These are phyloP conservation scores for Cyprinella venusta DNA, from an alignment of 2,797 vertebrate species.

Conservation along the genomic window DNA sequence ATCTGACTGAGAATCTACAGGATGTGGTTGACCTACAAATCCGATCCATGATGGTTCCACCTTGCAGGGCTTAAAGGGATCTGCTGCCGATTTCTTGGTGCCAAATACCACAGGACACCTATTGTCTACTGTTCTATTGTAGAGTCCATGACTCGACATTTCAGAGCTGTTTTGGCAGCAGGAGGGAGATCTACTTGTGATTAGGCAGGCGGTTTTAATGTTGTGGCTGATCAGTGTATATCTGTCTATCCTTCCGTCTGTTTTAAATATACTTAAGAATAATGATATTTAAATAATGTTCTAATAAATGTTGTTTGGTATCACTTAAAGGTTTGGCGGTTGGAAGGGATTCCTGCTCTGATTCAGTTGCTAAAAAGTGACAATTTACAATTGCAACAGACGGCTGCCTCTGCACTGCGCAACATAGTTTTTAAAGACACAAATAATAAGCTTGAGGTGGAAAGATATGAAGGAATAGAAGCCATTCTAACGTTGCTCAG, in stretches of 20 bases:
- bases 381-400: slow-evolving; percentile 80
- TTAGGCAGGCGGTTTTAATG: neutral
- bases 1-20: too few relatives aligned
- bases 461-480: slow-evolving; percentile 80
- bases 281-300: neutral
- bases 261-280: neutral
- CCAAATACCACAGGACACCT: too few relatives aligned
- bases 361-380: slow-evolving; percentile 82
- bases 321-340: slow-evolving; percentile 76
- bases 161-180: neutral
- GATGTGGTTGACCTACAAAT: too few relatives aligned
- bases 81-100: too few relatives aligned
- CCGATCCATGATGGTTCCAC: too few relatives aligned
- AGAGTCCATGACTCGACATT: neutral
- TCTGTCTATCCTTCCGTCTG: neutral
- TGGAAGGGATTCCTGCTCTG: slow-evolving; percentile 83
- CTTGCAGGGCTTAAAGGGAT: too few relatives aligned
- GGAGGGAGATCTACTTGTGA: neutral
- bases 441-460: slow-evolving; percentile 85
- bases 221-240: neutral
- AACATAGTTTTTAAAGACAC: slow-evolving; percentile 87
- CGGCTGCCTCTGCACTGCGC: slow-evolving; percentile 85
- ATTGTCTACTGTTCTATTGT: too few relatives aligned
- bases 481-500: slow-evolving; percentile 83
- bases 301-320: slow-evolving; percentile 3